Evolutionary conservation across 1,140 invertebrate species (phyloP).

Genomic region (Drosophila repleta): DNA sequence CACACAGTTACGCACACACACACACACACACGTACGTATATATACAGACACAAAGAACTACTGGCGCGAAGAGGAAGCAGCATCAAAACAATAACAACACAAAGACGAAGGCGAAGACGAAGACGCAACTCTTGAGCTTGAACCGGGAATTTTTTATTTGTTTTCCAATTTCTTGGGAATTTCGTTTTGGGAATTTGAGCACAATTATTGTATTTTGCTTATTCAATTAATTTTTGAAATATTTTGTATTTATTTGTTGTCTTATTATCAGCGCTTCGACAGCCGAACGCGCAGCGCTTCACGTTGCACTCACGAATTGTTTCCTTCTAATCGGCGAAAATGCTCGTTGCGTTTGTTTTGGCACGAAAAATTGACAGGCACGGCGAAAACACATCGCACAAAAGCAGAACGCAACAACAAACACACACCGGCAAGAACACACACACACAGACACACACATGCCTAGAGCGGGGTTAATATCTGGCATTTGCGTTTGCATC

Average conservation of each 20-base stretch:
- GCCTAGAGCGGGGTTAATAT: conserved; percentile 70
- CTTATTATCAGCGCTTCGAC: conserved; percentile 28
- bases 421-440: conserved; percentile 38
- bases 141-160: conserved; percentile 21
- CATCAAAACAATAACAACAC: conserved; percentile 69
- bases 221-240: conserved; percentile 22
- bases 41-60: conserved; percentile 70
- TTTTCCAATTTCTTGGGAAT: conserved; percentile 27
- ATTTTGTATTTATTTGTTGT: conserved; percentile 30
- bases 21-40: conserved; percentile 7
- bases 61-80: conserved; percentile 36
- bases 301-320: conserved; percentile 80
- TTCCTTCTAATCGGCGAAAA: conserved; percentile 83
- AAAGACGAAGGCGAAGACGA: conserved; percentile 38
- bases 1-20: conserved; percentile 43
- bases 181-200: background rate
- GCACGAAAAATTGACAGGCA: conserved; percentile 75
- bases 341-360: conserved; percentile 83
- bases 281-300: conserved; percentile 58
- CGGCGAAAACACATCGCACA: conserved; percentile 69
- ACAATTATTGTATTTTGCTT: conserved; percentile 10
- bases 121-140: conserved; percentile 29
- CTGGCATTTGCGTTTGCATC: conserved; percentile 76
- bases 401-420: conserved; percentile 46
- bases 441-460: conserved; percentile 25